Evolutionary conservation across 1,140 invertebrate species (phyloP), one percentile per base, ranked within the genome.

Genomic region (Anagrus nilaparvatae): DNA sequence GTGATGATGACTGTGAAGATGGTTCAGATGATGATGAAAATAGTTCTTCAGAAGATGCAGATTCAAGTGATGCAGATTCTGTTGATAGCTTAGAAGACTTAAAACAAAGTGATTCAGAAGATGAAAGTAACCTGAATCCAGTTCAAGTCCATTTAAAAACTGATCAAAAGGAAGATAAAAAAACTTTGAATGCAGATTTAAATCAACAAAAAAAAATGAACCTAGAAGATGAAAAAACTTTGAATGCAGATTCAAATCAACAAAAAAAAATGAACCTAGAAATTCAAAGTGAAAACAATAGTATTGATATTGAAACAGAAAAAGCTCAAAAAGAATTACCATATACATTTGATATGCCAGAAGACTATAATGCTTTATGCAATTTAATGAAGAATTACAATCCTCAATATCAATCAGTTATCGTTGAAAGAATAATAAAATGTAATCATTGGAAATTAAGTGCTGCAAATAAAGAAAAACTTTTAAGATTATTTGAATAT

Each of bases 341-440:
- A 1, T 82, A 74, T 43, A 80, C 76, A n/a, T 84, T 77, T 53
- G 56, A 66, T 59, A 76, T 78, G 47, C 82, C 84, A 16, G 68
- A 73, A 23, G 72, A 51, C 24, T 83, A 81, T 55, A 76, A 84
- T 44, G 74, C 74, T 48, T 73, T 89, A 27, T 59, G 78, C 56
- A 62, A 76, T 50, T 52, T 86, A 30, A 58, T 93, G 24, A 55
- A 70, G 32, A 66, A 73, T 17, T 74, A 79, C 43, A 69, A 69
- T 24, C 62, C 73, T 7, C 61, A 74, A 5, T 73, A 84, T 47
- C 81, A 87, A 48, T 63, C 73, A 3, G 69, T 77, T 6, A 79
- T 91, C 8, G 52, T 94, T 35, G 79, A 88, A 49, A 75, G 87
- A 52, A 78, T 94, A 49, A 81, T 92, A 30, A 89, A 89, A 67